Percentiles rank a stretch among this genome's conserved stretches.
Conservation (phyloP, 2,888 invertebrate genomes). For the Cryptus armator region DNA sequence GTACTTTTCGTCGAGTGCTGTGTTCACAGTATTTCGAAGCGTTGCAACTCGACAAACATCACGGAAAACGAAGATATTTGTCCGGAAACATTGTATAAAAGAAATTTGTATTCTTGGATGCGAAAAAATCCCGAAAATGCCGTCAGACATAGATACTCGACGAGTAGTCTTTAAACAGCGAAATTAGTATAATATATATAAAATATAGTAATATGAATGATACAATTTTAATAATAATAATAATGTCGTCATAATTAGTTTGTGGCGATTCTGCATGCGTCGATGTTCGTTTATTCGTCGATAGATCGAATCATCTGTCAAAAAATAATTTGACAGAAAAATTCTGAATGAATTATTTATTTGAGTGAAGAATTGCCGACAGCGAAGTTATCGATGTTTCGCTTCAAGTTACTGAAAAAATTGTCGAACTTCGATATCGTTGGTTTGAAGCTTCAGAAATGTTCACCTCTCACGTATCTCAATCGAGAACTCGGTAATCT, state of each 20-base stretch:
- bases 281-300: slow-evolving; percentile 51
- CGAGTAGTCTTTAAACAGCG: slow-evolving; percentile 40
- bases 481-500: slow-evolving; percentile 41
- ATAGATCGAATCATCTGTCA: slow-evolving; percentile 12
- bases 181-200: neutral
- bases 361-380: slow-evolving; percentile 2
- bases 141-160: slow-evolving; percentile 42
- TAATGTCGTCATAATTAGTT: too few relatives aligned
- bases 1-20: slow-evolving; percentile 90
- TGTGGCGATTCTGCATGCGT: too few relatives aligned
- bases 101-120: slow-evolving; percentile 57
- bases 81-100: slow-evolving; percentile 29
- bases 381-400: slow-evolving; percentile 46
- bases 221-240: too few relatives aligned
- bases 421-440: slow-evolving; percentile 29
- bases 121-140: slow-evolving; percentile 23
- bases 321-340: slow-evolving; percentile 45
- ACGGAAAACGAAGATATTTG: slow-evolving; percentile 31
- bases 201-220: neutral
- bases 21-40: slow-evolving; percentile 89
- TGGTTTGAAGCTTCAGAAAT: slow-evolving; percentile 32
- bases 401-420: slow-evolving; percentile 55
- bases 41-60: slow-evolving; percentile 74
- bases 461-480: slow-evolving; percentile 27
- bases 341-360: neutral